These are phyloP conservation scores for Daubentonia madagascariensis DNA, from an alignment of 2,113 vertebrate species.

Conservation along the genomic window DNA sequence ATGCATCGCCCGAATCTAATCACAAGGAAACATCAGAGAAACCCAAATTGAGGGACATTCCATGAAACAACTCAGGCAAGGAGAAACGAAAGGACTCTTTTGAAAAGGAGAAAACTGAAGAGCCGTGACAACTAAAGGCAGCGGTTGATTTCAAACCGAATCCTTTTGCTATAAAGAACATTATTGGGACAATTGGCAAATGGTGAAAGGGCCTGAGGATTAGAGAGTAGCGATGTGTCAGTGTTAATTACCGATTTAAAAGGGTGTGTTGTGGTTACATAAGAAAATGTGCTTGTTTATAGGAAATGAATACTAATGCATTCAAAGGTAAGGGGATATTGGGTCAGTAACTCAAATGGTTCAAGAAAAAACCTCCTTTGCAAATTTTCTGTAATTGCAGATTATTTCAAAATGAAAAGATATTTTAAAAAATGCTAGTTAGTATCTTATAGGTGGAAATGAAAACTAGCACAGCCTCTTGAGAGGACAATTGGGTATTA, in stretches of 20 bases:
- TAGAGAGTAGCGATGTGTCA: not conserved
- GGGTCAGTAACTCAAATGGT: not conserved
- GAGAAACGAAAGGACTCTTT: not conserved
- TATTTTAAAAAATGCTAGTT: not conserved
- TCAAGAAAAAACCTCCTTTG: not conserved
- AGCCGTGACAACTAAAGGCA: not conserved
- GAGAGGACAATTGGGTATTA: not conserved
- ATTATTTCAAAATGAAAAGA: not conserved
- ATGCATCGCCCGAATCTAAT: not conserved
- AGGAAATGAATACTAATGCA: not conserved
- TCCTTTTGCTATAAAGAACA: not conserved
- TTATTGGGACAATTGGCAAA: not conserved
- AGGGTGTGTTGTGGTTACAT: not conserved
- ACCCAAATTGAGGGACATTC: not conserved
- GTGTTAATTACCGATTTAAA: not conserved
- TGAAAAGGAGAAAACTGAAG: not conserved
- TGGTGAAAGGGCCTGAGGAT: not conserved
- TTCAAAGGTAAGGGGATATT: not conserved
- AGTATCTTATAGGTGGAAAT: not conserved
- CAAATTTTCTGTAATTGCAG: not conserved
- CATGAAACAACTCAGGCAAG: not conserved
- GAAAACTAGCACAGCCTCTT: not conserved
- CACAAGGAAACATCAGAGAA: not conserved
- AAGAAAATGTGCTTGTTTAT: not conserved
- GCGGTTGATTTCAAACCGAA: not conserved